Conservation (phyloP, 2,888 invertebrate genomes). For the Eupithecia insigniata region DNA sequence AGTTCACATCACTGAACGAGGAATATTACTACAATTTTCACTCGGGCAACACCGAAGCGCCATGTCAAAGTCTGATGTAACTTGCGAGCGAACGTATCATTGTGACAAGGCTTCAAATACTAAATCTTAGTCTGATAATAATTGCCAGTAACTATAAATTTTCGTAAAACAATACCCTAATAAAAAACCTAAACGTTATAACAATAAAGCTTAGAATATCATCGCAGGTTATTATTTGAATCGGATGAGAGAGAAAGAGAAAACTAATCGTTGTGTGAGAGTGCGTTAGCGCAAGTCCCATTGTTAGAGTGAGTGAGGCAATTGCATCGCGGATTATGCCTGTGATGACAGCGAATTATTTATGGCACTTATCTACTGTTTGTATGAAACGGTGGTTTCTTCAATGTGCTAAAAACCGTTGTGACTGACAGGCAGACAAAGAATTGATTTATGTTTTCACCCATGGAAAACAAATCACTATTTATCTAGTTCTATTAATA, state of each 20-base stretch:
- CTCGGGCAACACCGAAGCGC: constrained; percentile 3
- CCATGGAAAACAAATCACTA: not conserved
- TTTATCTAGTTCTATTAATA: not conserved
- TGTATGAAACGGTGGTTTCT: constrained; percentile 3
- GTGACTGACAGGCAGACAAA: constrained; percentile 2
- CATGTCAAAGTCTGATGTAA: not conserved
- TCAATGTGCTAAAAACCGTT: constrained; percentile 4
- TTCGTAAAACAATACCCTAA: not conserved
- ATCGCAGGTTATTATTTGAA: not conserved
- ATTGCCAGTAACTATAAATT: not conserved
- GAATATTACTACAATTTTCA: constrained; percentile 2
- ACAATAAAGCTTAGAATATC: constrained; percentile 1
- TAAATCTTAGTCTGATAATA: not conserved
- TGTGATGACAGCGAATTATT: constrained; percentile 27
- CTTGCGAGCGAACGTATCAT: not conserved
- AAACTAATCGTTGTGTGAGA: constrained; percentile 14
- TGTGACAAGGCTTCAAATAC: not conserved
- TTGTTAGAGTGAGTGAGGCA: constrained; percentile 29
- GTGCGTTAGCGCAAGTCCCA: constrained; percentile 32
- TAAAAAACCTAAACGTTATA: not conserved
- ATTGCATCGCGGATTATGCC: constrained; percentile 16
- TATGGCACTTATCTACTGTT: constrained; percentile 3
- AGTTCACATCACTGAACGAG: constrained; percentile 33
- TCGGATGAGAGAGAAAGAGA: constrained; percentile 15
- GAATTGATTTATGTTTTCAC: not conserved